phyloP scores from a whole-genome alignment of 2,113 vertebrate genomes.

The Cynoglossus semilaevis region DNA sequence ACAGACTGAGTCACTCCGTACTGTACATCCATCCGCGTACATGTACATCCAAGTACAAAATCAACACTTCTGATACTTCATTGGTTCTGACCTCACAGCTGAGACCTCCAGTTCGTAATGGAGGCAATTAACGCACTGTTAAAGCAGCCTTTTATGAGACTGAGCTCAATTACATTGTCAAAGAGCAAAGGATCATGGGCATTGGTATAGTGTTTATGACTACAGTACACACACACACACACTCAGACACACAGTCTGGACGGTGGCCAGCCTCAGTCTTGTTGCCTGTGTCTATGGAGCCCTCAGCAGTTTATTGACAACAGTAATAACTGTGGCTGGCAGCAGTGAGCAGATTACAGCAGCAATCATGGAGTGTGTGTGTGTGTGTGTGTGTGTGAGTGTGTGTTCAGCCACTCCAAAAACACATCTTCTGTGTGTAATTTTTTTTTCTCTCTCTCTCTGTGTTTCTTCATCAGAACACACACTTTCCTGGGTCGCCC shows the following conservation, averaged over 20 bases:
- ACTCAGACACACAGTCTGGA: slow-evolving; percentile 44
- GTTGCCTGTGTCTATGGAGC: slow-evolving; percentile 68
- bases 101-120: slow-evolving; percentile 47
- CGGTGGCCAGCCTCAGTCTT: slow-evolving; percentile 48
- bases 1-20: too few relatives aligned
- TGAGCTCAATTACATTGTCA: slow-evolving; percentile 55
- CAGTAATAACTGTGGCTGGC: slow-evolving; percentile 70
- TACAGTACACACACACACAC: slow-evolving; percentile 17
- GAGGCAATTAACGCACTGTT: slow-evolving; percentile 58
- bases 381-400: too few relatives aligned
- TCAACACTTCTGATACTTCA: slow-evolving; percentile 1
- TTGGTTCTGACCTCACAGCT: slow-evolving; percentile 4
- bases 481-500: slow-evolving; percentile 15
- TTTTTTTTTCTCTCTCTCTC: slow-evolving; percentile 10
- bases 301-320: slow-evolving; percentile 67
- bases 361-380: slow-evolving; percentile 59
- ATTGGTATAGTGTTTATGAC: slow-evolving; percentile 6
- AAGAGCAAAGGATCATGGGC: slow-evolving; percentile 34
- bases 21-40: too few relatives aligned
- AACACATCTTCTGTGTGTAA: slow-evolving; percentile 2
- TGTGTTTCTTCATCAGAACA: slow-evolving; percentile 22
- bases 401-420: neutral
- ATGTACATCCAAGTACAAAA: neutral
- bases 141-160: slow-evolving; percentile 52
- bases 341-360: slow-evolving; percentile 65